These are phyloP conservation scores for Myrmecophaga tridactyla DNA, from an alignment of 2,113 vertebrate species.

Conservation along the genomic window DNA sequence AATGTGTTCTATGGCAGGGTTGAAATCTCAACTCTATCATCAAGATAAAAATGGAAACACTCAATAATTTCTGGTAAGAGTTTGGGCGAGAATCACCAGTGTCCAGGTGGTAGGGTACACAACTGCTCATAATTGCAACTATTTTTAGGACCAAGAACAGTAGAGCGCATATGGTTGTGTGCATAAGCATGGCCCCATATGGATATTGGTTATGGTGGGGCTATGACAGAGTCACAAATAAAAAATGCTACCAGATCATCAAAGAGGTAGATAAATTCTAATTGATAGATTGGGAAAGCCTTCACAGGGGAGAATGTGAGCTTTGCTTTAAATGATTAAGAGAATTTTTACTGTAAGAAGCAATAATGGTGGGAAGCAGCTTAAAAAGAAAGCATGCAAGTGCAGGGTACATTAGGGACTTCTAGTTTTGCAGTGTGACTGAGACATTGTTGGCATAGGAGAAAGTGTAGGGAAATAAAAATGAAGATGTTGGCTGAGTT, in stretches of 20 bases:
- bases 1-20: background rate
- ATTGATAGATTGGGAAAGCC: background rate
- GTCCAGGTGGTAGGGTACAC: background rate
- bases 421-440: background rate
- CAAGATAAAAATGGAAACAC: background rate
- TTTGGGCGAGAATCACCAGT: background rate
- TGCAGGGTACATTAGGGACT: background rate
- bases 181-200: background rate
- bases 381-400: background rate
- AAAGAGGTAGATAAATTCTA: background rate
- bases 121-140: background rate
- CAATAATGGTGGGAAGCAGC: background rate
- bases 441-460: background rate
- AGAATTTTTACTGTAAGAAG: background rate
- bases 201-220: background rate
- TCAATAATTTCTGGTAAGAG: background rate
- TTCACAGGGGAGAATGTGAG: background rate
- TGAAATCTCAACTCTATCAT: background rate
- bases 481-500: background rate
- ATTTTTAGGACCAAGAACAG: constrained; percentile 16
- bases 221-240: background rate
- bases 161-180: background rate
- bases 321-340: background rate
- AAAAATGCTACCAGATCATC: background rate
- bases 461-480: background rate